Evolutionary conservation across 2,797 vertebrate species (phyloP), one percentile per base, ranked within the genome.

Genomic region (Megalops cyprinoides): DNA sequence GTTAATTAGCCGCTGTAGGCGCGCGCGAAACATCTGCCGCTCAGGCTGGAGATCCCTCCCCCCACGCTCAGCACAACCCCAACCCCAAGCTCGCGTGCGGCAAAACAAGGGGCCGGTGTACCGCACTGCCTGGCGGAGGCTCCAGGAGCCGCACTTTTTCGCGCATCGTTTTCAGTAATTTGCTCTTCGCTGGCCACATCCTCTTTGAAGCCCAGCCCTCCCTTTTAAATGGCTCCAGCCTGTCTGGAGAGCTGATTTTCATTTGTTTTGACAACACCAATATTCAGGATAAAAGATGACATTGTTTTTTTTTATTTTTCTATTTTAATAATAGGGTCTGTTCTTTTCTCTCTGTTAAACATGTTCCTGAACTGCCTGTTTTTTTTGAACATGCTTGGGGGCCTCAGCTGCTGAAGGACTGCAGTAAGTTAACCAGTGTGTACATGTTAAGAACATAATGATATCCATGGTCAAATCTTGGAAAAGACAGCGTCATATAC

Each of bases 1-100:
- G 23, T 92, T 95, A 94, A 91, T 90, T 46, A 83, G 86, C 89
- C 89, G 92, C 94, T 92, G 82, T 78, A 76, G 93, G 91, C 87
- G 6, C 83, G 87, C 65, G 34, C 84, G 77, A 87, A 86, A 75
- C 84, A 90, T 92, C 92, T 90, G 87, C 86, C 85, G 69, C 39
- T 81, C 76, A 78, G 84, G 81, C 81, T 42, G 82, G 76, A 88
- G 77, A 88, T 86, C 80, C 69, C 20, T 81, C 79, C 0, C 83
- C 62, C 56, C 28, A 14, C 8, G 1, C n/a, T n/a, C n/a, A n/a
- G n/a, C n/a, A n/a, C n/a, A n/a, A n/a, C n/a, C n/a, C n/a, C n/a
- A n/a, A n/a, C n/a, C n/a, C n/a, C n/a, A n/a, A n/a, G n/a, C n/a
- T n/a, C n/a, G n/a, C n/a, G n/a, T n/a, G n/a, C n/a, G n/a, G n/a